Evolutionary conservation across 1,140 invertebrate genomes (phyloP).

Genomic region (Pectinophora gossypiella): DNA sequence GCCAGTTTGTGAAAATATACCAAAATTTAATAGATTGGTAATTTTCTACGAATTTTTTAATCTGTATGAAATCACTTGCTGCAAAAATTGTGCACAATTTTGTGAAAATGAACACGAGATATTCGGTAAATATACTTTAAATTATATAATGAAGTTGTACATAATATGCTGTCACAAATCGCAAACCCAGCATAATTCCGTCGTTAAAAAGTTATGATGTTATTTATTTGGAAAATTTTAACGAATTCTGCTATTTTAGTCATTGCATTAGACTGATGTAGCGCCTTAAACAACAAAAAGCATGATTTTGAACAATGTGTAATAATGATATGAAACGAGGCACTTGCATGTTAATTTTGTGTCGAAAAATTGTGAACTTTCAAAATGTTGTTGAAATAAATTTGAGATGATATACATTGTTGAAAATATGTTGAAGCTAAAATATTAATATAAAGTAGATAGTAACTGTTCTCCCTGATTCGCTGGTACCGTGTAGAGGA

Average conservation of each 20-base stretch:
- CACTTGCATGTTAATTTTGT: too few relatives aligned
- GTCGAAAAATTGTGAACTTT: conserved; percentile 1
- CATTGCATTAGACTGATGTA: conserved; percentile 63
- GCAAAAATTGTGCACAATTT: too few relatives aligned
- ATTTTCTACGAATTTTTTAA: background rate
- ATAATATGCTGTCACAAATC: conserved; percentile 17
- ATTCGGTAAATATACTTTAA: background rate
- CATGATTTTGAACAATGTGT: conserved; percentile 41
- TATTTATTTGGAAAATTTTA: conserved; percentile 6
- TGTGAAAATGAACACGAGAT: too few relatives aligned
- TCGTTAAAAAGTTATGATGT: background rate
- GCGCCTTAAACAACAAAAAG: conserved; percentile 35
- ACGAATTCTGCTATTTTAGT: conserved; percentile 36
- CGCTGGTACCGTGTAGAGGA: conserved; percentile 45
- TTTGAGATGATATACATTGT: conserved; percentile 27
- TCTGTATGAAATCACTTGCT: too few relatives aligned
- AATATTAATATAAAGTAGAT: conserved; percentile 34
- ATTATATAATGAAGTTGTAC: background rate
- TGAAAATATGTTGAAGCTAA: conserved; percentile 28
- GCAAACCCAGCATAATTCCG: conserved; percentile 14
- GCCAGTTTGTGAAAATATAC: background rate
- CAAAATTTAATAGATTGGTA: background rate
- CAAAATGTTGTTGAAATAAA: background rate
- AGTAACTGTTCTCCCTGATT: conserved; percentile 44
- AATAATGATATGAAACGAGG: background rate